Percentiles rank a stretch among this genome's conserved stretches.
phyloP scores from a whole-genome alignment of 2,888 invertebrate species.

The Nephrotoma appendiculata region DNA sequence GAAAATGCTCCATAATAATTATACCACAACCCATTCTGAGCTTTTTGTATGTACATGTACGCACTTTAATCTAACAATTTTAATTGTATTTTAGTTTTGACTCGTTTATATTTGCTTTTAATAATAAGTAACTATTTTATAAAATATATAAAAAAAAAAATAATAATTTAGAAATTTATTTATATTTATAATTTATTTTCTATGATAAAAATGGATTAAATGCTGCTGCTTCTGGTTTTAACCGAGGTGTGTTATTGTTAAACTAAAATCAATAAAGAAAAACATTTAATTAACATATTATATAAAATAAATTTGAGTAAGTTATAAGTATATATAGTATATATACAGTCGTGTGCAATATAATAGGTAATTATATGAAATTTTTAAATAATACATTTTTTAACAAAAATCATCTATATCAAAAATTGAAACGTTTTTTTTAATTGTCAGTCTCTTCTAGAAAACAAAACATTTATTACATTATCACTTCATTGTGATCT shows the following conservation, averaged over 20 bases:
- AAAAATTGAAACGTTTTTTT: too few relatives aligned
- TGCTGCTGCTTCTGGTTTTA: slow-evolving; percentile 31
- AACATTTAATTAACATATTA: not conserved
- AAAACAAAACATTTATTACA: too few relatives aligned
- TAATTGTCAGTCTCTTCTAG: too few relatives aligned
- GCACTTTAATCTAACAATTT: not conserved
- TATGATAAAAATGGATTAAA: slow-evolving; percentile 34
- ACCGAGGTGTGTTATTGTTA: slow-evolving; percentile 27
- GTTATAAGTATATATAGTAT: too few relatives aligned
- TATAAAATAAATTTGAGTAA: not conserved
- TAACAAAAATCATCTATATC: too few relatives aligned
- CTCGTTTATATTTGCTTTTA: not conserved
- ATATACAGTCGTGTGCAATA: too few relatives aligned
- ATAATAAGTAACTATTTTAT: not conserved
- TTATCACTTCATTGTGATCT: too few relatives aligned
- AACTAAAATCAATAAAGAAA: not conserved
- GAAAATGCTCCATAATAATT: not conserved
- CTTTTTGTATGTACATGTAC: not conserved
- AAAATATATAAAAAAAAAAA: not conserved
- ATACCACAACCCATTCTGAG: not conserved
- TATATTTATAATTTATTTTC: not conserved
- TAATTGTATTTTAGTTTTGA: not conserved
- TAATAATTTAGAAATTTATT: not conserved
- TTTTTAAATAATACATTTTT: too few relatives aligned
- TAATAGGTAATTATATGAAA: too few relatives aligned